These are phyloP conservation scores for Drosophila aff. DNA, from an alignment of 1,140 invertebrate species.

Conservation along the genomic window DNA sequence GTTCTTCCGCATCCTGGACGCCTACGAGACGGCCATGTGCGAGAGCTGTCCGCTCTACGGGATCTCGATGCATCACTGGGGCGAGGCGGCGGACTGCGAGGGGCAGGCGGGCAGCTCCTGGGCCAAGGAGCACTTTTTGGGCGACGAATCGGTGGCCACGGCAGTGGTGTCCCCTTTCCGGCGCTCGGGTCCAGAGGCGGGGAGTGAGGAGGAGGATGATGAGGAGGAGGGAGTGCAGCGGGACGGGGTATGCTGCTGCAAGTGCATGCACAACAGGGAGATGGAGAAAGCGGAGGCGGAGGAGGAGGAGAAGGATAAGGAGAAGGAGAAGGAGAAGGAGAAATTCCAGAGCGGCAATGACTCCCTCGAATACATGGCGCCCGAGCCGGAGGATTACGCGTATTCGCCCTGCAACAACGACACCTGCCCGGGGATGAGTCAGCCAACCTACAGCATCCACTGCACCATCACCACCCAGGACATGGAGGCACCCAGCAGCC, in stretches of 20 bases:
- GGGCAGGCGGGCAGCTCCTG: neutral
- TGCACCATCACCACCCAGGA: neutral
- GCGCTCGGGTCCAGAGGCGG: neutral
- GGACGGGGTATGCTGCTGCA: neutral
- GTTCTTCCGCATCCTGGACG: constrained; percentile 61
- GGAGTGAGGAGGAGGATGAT: neutral
- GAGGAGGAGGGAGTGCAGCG: too few species aligned
- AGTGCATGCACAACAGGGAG: neutral
- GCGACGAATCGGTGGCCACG: constrained; percentile 31
- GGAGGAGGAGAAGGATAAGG: too few species aligned
- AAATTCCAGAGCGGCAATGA: neutral
- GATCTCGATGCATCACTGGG: constrained; percentile 31
- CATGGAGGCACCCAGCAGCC: too few species aligned
- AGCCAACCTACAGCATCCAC: neutral
- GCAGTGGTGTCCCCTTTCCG: neutral
- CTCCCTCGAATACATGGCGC: accelerated
- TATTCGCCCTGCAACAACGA: neutral
- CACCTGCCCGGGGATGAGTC: neutral
- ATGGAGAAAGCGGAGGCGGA: neutral
- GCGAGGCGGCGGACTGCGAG: constrained; percentile 10
- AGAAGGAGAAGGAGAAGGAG: neutral
- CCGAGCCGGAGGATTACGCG: neutral
- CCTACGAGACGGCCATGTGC: constrained; percentile 60
- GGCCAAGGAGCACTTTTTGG: constrained; percentile 13
- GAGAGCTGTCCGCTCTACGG: constrained; percentile 65